Evolutionary conservation across 2,113 vertebrate genomes (phyloP).

Genomic region (Meriones unguiculatus): DNA sequence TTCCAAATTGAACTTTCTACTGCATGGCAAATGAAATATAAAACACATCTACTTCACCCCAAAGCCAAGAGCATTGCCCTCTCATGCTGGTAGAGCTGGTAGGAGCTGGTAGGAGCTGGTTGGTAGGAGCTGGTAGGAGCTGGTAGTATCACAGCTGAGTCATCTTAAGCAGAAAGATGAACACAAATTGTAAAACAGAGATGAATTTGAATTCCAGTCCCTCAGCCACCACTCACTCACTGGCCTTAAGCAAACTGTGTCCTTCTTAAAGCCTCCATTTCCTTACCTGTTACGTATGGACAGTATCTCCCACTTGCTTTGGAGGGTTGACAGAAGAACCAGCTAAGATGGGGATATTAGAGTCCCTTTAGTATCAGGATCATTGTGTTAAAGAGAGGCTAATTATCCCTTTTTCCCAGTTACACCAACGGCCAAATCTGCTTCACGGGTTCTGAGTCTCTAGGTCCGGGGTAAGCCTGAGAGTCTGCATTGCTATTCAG

Average conservation of each 20-base stretch:
- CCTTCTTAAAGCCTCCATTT: slow-evolving; percentile 2
- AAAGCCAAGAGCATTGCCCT: background rate
- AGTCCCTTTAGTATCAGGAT: background rate
- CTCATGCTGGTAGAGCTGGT: background rate
- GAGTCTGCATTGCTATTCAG: background rate
- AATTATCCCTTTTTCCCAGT: background rate
- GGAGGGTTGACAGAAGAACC: background rate
- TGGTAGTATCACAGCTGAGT: background rate
- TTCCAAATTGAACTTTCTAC: background rate
- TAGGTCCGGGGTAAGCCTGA: background rate
- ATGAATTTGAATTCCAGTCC: background rate
- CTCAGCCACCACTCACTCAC: background rate
- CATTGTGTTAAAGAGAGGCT: slow-evolving; percentile 9
- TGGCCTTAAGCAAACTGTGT: background rate
- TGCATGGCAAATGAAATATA: background rate
- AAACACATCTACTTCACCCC: background rate
- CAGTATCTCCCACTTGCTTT: background rate
- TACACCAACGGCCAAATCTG: background rate
- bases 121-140: background rate
- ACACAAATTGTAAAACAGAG: background rate
- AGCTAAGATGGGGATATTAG: slow-evolving; percentile 1
- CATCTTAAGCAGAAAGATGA: background rate
- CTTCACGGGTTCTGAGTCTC: slow-evolving; percentile 21
- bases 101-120: background rate
- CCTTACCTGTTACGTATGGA: background rate